These are phyloP conservation scores for Scaptomyza parva DNA, from an alignment of 2,888 invertebrate genomes.

Conservation along the genomic window DNA sequence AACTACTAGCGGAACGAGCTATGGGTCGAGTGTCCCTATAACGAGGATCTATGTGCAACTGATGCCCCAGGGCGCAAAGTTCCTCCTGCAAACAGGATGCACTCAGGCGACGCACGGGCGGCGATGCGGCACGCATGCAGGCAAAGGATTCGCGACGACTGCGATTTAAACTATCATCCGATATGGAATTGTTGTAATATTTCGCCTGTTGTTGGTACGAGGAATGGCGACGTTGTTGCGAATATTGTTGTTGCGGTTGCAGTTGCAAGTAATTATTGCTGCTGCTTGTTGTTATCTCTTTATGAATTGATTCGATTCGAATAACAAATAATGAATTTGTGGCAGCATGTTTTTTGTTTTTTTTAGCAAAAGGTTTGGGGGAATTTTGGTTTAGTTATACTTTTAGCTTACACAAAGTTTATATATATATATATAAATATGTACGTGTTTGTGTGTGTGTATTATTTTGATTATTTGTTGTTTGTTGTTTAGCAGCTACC, in stretches of 20 bases:
- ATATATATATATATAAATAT: conserved; percentile 19
- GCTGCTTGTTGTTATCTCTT: conserved; percentile 42
- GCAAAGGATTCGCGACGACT: conserved; percentile 79
- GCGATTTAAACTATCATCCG: conserved; percentile 83
- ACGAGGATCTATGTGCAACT: conserved; percentile 84
- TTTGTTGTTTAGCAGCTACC: conserved; percentile 66
- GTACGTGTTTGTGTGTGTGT: conserved; percentile 31
- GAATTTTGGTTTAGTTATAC: conserved; percentile 50
- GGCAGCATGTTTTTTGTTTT: conserved; percentile 71
- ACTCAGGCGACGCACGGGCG: conserved; percentile 80
- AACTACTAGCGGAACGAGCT: conserved; percentile 82
- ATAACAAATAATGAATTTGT: conserved; percentile 31
- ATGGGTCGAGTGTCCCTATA: conserved; percentile 84
- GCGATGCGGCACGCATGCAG: conserved; percentile 71
- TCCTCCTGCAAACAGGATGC: conserved; percentile 84
- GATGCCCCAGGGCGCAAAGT: conserved; percentile 81
- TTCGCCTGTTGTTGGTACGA: conserved; percentile 67
- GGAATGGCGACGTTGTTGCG: conserved; percentile 75
- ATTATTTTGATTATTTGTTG: conserved; percentile 31
- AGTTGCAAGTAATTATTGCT: conserved; percentile 51
- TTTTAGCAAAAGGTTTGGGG: conserved; percentile 7
- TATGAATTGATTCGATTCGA: neutral
- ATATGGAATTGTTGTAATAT: conserved; percentile 81
- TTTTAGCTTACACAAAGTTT: conserved; percentile 64
- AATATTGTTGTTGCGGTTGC: conserved; percentile 45